A percentile compares a stretch with the other conserved stretches of the same genome.
Evolutionary conservation across 2,888 invertebrate genomes (phyloP).

Genomic region (Epinotia bilunana): DNA sequence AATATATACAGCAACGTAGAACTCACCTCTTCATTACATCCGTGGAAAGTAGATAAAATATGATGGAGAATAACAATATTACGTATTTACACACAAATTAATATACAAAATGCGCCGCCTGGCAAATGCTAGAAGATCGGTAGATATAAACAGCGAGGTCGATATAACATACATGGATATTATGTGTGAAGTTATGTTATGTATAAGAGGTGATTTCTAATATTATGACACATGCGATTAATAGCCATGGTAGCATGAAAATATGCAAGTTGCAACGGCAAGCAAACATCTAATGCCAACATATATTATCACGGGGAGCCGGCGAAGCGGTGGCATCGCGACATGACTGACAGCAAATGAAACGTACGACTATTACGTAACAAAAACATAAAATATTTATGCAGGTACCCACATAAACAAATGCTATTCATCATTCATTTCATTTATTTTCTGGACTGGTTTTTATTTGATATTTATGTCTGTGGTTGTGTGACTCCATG

Average conservation of each 20-base stretch:
- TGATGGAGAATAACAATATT: conserved; percentile 42
- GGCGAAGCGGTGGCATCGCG: conserved; percentile 29
- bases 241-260: conserved; percentile 55
- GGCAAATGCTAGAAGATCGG: conserved; percentile 87
- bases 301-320: conserved; percentile 28
- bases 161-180: conserved; percentile 76
- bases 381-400: conserved; percentile 2
- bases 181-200: conserved; percentile 72
- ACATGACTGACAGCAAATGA: conserved; percentile 17
- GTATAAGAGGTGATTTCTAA: conserved; percentile 78
- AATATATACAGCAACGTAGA: conserved; percentile 63
- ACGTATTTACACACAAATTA: conserved; percentile 51
- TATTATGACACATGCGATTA: conserved; percentile 68
- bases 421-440: neutral
- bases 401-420: neutral
- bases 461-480: conserved; percentile 44
- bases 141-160: conserved; percentile 61
- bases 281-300: conserved; percentile 59
- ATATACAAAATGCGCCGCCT: conserved; percentile 84
- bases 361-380: neutral
- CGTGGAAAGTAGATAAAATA: conserved; percentile 56
- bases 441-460: neutral
- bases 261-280: conserved; percentile 61
- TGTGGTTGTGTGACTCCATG: conserved; percentile 67
- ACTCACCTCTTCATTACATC: conserved; percentile 77